phyloP scores from a whole-genome alignment of 2,113 vertebrate species.

The Suncus etruscus region DNA sequence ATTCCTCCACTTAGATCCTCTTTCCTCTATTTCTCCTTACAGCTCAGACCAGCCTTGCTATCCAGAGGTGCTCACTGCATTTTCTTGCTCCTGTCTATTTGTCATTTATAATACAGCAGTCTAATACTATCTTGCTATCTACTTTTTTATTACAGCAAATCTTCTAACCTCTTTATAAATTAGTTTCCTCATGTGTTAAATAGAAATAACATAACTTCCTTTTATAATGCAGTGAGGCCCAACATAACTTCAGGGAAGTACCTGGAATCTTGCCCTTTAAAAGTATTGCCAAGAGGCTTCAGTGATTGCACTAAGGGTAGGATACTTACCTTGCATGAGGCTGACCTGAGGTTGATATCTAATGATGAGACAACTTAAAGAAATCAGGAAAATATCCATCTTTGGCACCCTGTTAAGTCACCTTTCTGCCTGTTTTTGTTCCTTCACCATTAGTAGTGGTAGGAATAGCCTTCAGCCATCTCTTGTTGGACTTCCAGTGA shows the following conservation, averaged over 20 bases:
- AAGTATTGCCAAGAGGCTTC: not conserved
- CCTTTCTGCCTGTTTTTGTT: constrained; percentile 17
- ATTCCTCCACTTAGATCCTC: not conserved
- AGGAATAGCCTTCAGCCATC: not conserved
- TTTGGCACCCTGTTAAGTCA: constrained; percentile 6
- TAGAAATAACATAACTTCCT: not conserved
- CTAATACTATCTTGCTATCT: not conserved
- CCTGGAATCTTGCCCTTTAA: not conserved
- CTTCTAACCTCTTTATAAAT: constrained; percentile 14
- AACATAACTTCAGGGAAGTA: not conserved
- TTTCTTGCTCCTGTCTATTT: not conserved
- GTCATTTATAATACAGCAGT: not conserved
- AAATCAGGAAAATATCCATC: constrained; percentile 4
- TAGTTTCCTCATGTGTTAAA: constrained; percentile 39
- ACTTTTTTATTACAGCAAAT: constrained; percentile 31
- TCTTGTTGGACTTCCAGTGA: not conserved
- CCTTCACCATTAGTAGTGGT: not conserved
- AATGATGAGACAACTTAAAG: not conserved
- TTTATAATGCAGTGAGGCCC: not conserved
- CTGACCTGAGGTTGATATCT: too few species aligned
- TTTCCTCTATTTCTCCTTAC: constrained; percentile 4
- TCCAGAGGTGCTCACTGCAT: not conserved
- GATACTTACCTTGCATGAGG: too few species aligned
- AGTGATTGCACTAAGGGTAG: too few species aligned
- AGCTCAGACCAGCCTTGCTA: not conserved